These are phyloP conservation scores for Drosophila kikkawai DNA, from an alignment of 1,140 invertebrate species.

Conservation along the genomic window DNA sequence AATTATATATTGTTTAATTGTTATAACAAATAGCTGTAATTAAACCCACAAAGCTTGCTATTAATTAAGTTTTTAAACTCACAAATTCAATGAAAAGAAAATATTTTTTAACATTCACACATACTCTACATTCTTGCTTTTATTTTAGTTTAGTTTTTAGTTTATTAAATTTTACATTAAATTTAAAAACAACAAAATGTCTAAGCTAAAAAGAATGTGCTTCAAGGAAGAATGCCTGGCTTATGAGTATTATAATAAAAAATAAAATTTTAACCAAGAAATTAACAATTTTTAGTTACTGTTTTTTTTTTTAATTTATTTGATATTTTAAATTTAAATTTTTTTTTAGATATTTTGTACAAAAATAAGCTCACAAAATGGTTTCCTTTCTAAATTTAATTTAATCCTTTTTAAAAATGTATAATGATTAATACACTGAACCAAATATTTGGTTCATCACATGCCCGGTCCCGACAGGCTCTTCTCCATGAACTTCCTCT, in stretches of 20 bases:
- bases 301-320: background rate
- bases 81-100: background rate
- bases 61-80: background rate
- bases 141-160: constrained; percentile 1
- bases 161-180: background rate
- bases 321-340: no score
- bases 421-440: background rate
- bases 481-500: constrained; percentile 99
- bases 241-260: constrained; percentile 1
- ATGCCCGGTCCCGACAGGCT: constrained; percentile 87
- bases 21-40: background rate
- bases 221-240: background rate
- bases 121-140: background rate
- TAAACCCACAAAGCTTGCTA: background rate
- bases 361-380: background rate
- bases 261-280: background rate
- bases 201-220: background rate
- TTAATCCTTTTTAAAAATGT: no score
- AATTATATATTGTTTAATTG: background rate
- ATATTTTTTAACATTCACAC: constrained; percentile 1
- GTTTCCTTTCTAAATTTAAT: background rate
- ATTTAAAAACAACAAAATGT: background rate
- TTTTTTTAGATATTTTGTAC: background rate
- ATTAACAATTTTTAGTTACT: background rate
- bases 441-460: background rate